Evolutionary conservation across 2,113 vertebrate genomes (phyloP), one percentile per base, ranked within the genome.

Genomic region (Osmerus eperlanus): DNA sequence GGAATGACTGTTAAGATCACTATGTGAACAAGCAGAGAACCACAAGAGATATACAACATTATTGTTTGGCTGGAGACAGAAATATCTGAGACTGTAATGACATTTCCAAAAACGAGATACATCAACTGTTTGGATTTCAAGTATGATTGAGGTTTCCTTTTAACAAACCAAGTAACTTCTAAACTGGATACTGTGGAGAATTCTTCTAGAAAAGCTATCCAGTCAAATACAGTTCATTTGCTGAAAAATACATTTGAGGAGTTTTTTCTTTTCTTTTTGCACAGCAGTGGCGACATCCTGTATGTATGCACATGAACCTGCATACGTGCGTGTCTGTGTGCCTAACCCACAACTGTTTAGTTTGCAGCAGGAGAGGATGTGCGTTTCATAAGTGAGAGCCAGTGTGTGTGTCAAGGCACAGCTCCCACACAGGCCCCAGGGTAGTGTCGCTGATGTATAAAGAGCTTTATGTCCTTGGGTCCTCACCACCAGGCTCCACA

Each of bases 401-500:
- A 71, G 74, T 55, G 64, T 64, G 70, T 75, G 65, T 55, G 28
- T 70, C 66, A 74, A 70, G 72, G 75, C 70, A 65, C 41, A 71
- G 72, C 78, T 82, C 80, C 81, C 62, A 81, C 75, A 80, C 76
- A 65, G 74, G 75, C 71, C 71, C 65, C 65, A 36, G 61, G 65
- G 76, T 72, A 77, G 82, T 67, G 54, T 76, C 18, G 3, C 63
- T 72, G 47, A 83, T 77, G 83, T 84, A 81, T 79, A 77, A 78
- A 88, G 74, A 72, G 36, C 65, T 82, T 85, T 81, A 83, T 79
- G 62, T 68, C 64, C 60, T 78, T 41, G 74, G 66, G 67, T 77
- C 69, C 74, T 80, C 63, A 67, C 72, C 65, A 60, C 7, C 75
- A 78, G 71, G 65, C 54, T 63, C 65, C 2, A 1, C 41, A 72